Conservation (phyloP, 2,888 invertebrate genomes). For the Athalia cordata region DNA sequence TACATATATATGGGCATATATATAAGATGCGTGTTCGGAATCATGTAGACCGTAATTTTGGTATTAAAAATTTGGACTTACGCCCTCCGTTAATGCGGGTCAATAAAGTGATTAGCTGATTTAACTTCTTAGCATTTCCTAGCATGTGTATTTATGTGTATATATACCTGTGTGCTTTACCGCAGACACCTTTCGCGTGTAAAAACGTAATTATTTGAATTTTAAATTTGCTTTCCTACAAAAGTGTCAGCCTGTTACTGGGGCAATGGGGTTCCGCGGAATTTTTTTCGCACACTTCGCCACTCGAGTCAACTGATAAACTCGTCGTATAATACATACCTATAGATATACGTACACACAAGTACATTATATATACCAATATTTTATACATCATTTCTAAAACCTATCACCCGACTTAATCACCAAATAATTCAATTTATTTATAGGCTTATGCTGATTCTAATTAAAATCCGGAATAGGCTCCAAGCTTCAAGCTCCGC, state of each 20-base stretch:
- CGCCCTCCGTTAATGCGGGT: constrained; percentile 20
- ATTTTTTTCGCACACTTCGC: background rate
- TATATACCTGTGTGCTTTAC: background rate
- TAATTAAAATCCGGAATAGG: background rate
- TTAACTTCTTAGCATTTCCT: constrained; percentile 34
- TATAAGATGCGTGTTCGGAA: constrained; percentile 21
- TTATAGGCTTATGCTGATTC: background rate
- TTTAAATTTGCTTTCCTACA: constrained; percentile 60
- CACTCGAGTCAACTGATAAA: background rate
- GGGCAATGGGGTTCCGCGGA: constrained; percentile 63
- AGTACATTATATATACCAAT: background rate
- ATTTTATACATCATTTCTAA: background rate
- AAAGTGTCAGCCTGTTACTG: constrained; percentile 63
- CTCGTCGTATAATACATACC: background rate
- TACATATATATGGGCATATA: constrained; percentile 55
- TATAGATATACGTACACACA: too few relatives aligned
- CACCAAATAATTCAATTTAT: constrained; percentile 14
- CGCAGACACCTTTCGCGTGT: constrained; percentile 31
- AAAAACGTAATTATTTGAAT: constrained; percentile 64
- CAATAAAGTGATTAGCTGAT: constrained; percentile 33
- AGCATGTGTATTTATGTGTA: too few relatives aligned
- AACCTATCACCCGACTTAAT: background rate
- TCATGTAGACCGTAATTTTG: constrained; percentile 19
- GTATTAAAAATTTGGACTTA: constrained; percentile 19
- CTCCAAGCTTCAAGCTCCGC: background rate